Evolutionary conservation across 2,888 invertebrate genomes (phyloP).

Genomic region (Melanotus villosus): DNA sequence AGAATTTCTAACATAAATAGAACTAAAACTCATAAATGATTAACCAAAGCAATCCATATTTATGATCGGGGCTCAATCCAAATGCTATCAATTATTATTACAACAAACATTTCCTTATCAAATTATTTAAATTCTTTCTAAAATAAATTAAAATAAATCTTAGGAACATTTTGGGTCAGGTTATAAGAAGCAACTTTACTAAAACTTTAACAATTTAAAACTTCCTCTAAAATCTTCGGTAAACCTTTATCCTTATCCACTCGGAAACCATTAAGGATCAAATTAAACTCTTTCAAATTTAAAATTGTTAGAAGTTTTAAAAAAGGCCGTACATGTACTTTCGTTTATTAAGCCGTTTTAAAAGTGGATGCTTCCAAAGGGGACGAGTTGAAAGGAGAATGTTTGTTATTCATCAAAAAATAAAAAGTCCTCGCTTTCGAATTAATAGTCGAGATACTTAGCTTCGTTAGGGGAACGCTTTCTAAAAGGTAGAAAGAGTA

Average conservation of each 20-base stretch:
- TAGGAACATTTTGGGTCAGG: not conserved
- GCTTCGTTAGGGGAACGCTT: not conserved
- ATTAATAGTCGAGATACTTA: not conserved
- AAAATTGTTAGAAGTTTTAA: not conserved
- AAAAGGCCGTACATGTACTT: not conserved
- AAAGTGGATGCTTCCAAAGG: not conserved
- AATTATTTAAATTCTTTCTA: too few relatives aligned
- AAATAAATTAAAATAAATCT: too few relatives aligned
- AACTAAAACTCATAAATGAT: too few relatives aligned
- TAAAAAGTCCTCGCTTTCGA: not conserved
- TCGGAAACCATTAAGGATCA: not conserved
- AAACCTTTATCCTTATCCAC: not conserved
- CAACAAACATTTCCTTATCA: too few relatives aligned
- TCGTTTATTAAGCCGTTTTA: not conserved
- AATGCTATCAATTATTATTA: too few relatives aligned
- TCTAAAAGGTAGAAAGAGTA: too few relatives aligned
- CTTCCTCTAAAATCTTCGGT: not conserved
- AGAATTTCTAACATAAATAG: too few relatives aligned
- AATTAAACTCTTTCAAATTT: conserved; percentile 13
- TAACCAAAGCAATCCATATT: too few relatives aligned
- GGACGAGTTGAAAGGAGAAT: not conserved
- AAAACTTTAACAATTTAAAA: conserved; percentile 10
- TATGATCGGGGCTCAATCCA: too few relatives aligned
- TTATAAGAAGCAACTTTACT: not conserved
- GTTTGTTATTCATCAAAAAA: conserved; percentile 4